Percentiles rank a stretch among this genome's conserved stretches.
phyloP scores from a whole-genome alignment of 2,113 vertebrate species.

The Mesitornis unicolor region DNA sequence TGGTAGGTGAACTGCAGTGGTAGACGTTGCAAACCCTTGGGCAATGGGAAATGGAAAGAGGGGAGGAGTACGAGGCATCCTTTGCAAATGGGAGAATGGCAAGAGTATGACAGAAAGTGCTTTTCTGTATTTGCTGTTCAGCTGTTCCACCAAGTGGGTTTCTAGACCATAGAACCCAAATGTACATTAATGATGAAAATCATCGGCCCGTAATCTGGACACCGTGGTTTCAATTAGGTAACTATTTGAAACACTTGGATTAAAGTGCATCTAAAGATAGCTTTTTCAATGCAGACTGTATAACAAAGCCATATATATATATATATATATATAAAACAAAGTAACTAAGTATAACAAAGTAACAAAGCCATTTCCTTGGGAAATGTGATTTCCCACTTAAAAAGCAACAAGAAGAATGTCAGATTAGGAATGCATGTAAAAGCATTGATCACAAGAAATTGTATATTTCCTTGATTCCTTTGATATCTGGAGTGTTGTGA shows the following conservation, averaged over 20 bases:
- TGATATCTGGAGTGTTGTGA: background rate
- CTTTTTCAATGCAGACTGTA: background rate
- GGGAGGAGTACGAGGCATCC: background rate
- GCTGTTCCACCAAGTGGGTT: background rate
- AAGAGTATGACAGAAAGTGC: background rate
- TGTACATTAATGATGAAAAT: background rate
- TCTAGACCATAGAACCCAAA: background rate
- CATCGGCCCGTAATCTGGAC: background rate
- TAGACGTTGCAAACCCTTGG: background rate
- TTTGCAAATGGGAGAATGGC: background rate
- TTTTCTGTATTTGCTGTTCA: background rate
- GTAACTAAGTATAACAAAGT: too few relatives aligned
- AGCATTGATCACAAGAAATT: background rate
- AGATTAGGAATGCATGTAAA: background rate
- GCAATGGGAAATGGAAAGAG: background rate
- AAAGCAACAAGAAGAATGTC: background rate
- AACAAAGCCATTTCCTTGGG: background rate
- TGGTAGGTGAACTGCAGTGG: background rate
- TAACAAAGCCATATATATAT: too few relatives aligned
- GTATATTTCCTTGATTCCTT: background rate
- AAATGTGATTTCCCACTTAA: background rate
- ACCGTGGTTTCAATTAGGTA: background rate
- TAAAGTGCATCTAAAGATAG: background rate
- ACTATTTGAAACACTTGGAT: background rate
- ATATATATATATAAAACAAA: too few relatives aligned